phyloP scores from a whole-genome alignment of 2,888 invertebrate species.

The Drosophila recens region DNA sequence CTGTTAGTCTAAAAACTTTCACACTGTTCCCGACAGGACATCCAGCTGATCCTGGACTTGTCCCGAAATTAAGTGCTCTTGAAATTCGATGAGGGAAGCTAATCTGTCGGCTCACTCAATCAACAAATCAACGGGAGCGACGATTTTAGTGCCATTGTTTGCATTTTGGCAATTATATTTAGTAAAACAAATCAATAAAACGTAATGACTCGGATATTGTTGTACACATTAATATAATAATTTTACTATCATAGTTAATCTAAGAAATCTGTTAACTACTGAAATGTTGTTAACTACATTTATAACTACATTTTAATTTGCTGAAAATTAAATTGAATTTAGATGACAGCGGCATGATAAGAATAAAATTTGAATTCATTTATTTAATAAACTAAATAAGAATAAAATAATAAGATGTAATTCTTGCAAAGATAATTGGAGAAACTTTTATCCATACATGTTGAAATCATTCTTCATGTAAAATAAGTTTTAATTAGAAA shows the following conservation, averaged over 20 bases:
- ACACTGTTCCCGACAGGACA: slow-evolving; percentile 28
- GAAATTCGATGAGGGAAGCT: slow-evolving; percentile 70
- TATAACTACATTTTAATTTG: not conserved
- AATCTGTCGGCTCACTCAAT: slow-evolving; percentile 59
- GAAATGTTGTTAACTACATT: slow-evolving; percentile 1
- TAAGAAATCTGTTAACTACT: not conserved
- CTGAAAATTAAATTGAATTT: not conserved
- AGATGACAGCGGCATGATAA: not conserved
- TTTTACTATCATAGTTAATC: not conserved
- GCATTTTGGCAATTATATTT: slow-evolving; percentile 62
- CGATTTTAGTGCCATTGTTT: slow-evolving; percentile 38
- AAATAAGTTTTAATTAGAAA: no score
- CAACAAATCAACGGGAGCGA: slow-evolving; percentile 51
- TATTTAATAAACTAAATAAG: no score
- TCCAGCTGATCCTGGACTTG: slow-evolving; percentile 20
- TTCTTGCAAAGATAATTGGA: no score
- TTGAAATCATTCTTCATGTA: no score
- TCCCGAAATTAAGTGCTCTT: slow-evolving; percentile 60
- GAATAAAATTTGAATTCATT: no score
- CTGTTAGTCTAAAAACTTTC: slow-evolving; percentile 2
- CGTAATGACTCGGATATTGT: slow-evolving; percentile 46
- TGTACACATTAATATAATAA: slow-evolving; percentile 15
- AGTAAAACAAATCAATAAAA: slow-evolving; percentile 66
- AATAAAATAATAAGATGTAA: no score
- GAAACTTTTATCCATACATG: no score